Conservation (phyloP, 2,113 vertebrate genomes). For the Oxygymnocypris stewartii region DNA sequence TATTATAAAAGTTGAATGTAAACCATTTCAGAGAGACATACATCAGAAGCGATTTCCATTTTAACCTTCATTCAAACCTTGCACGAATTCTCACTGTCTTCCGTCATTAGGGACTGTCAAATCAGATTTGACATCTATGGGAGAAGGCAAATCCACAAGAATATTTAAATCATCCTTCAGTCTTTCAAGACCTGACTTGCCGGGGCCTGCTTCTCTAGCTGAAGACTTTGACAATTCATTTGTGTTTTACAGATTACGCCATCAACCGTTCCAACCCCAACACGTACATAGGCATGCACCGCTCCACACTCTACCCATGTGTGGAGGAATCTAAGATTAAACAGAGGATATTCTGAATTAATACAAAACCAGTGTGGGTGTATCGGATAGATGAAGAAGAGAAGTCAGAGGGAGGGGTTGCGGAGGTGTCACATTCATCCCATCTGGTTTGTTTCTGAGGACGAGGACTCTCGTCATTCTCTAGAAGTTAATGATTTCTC, state of each 20-base stretch:
- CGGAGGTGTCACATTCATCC: constrained; percentile 6
- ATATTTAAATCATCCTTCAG: constrained; percentile 75
- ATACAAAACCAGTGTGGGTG: neutral
- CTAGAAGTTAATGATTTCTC: constrained; percentile 31
- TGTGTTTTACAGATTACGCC: constrained; percentile 70
- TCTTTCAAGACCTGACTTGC: constrained; percentile 59
- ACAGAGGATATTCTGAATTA: constrained; percentile 10
- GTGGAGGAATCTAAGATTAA: constrained; percentile 28
- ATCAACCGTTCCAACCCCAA: constrained; percentile 52
- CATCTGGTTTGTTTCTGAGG: constrained; percentile 22
- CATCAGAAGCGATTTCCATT: constrained; percentile 66
- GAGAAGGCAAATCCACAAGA: constrained; percentile 53
- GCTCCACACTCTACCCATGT: constrained; percentile 18
- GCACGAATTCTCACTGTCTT: constrained; percentile 67
- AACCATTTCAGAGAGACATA: constrained; percentile 61
- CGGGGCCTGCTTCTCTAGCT: constrained; percentile 53
- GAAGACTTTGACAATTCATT: constrained; percentile 75
- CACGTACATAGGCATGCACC: constrained; percentile 2
- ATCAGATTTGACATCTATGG: constrained; percentile 69
- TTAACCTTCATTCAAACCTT: constrained; percentile 65
- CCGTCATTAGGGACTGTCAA: constrained; percentile 72
- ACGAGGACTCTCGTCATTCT: constrained; percentile 25
- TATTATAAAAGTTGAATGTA: constrained; percentile 57
- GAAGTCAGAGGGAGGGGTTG: neutral
- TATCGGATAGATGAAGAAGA: neutral